Evolutionary conservation across 2,797 vertebrate species (phyloP).

Genomic region (Oreonectes daqikongensis): DNA sequence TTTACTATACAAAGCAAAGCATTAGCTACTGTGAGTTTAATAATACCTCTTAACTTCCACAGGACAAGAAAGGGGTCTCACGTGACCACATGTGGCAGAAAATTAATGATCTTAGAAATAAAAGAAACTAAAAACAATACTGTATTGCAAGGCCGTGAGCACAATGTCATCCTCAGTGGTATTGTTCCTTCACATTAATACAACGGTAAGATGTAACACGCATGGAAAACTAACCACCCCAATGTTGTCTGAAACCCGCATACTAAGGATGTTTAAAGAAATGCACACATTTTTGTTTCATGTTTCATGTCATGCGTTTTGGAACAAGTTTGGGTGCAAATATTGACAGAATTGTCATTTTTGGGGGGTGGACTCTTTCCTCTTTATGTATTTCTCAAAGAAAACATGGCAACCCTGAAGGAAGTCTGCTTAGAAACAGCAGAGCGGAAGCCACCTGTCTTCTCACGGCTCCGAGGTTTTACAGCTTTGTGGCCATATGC

Average conservation of each 20-base stretch:
- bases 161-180: background rate
- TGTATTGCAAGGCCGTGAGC: background rate
- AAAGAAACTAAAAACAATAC: slow-evolving; percentile 12
- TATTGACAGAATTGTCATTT: background rate
- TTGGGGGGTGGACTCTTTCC: slow-evolving; percentile 29
- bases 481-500: slow-evolving; percentile 74
- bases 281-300: background rate
- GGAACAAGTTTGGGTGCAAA: background rate
- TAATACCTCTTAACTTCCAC: slow-evolving; percentile 20
- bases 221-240: background rate
- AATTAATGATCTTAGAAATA: slow-evolving; percentile 12
- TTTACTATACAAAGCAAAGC: slow-evolving; percentile 21
- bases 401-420: slow-evolving; percentile 46
- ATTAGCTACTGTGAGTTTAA: slow-evolving; percentile 20
- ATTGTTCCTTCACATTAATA: background rate
- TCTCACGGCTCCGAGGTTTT: slow-evolving; percentile 65
- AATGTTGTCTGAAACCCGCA: background rate
- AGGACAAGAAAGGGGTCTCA: slow-evolving; percentile 11
- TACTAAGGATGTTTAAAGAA: background rate
- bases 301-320: background rate
- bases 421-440: slow-evolving; percentile 18
- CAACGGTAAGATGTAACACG: background rate
- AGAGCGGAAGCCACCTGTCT: slow-evolving; percentile 65
- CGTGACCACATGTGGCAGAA: slow-evolving; percentile 17
- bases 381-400: slow-evolving; percentile 51